Conservation (phyloP, 1,140 invertebrate species). For the Diuraphis noxia region DNA sequence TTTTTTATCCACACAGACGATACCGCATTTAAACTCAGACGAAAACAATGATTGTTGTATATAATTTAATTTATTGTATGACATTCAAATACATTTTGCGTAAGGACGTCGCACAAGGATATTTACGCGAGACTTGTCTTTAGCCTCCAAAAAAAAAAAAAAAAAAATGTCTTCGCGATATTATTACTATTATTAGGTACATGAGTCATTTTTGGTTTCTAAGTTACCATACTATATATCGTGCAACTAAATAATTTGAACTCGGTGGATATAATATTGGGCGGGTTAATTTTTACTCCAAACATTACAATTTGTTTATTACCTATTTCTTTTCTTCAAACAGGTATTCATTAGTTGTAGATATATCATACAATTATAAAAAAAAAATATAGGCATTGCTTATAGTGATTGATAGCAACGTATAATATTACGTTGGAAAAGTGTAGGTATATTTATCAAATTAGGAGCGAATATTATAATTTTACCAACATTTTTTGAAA, state of each 20-base stretch:
- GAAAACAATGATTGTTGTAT: not conserved
- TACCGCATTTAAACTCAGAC: not conserved
- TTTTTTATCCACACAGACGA: not conserved
- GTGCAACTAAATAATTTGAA: not conserved
- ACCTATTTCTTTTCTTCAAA: too few species aligned
- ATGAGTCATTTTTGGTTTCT: not conserved
- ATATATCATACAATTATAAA: too few species aligned
- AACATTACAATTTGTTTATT: too few species aligned
- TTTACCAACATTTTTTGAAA: not conserved
- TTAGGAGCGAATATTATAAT: not conserved
- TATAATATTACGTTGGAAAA: too few species aligned
- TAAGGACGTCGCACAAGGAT: not conserved
- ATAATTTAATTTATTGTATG: not conserved
- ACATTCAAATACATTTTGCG: not conserved
- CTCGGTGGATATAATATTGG: not conserved
- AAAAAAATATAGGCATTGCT: too few species aligned
- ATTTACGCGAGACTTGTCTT: not conserved
- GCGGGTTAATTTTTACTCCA: too few species aligned
- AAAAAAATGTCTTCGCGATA: not conserved
- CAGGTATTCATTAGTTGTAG: too few species aligned
- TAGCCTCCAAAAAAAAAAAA: slow-evolving; percentile 1
- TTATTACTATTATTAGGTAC: not conserved
- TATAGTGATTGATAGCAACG: too few species aligned
- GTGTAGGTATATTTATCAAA: not conserved
- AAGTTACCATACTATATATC: not conserved